Conservation (phyloP, 2,888 invertebrate species). For the Eledona agricola region DNA sequence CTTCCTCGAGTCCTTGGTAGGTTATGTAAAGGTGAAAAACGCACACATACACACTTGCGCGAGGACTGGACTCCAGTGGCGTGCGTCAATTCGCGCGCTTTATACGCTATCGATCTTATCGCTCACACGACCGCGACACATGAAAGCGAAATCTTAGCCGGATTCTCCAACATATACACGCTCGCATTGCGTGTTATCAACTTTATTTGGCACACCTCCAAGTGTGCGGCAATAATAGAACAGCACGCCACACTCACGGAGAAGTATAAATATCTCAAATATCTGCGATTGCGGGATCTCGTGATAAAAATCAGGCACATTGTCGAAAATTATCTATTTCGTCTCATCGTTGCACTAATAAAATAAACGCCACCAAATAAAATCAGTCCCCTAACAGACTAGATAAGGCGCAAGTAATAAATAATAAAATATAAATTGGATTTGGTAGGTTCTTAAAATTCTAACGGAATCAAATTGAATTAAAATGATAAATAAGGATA, state of each 20-base stretch:
- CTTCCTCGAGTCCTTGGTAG: slow-evolving; percentile 5
- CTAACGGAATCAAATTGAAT: too few relatives aligned
- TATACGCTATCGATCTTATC: slow-evolving; percentile 27
- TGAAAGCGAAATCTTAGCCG: slow-evolving; percentile 2
- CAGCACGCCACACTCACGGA: too few relatives aligned
- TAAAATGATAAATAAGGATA: too few relatives aligned
- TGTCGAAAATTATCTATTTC: too few relatives aligned
- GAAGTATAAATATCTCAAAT: too few relatives aligned
- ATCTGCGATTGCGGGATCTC: not conserved
- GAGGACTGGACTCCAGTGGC: slow-evolving; percentile 16
- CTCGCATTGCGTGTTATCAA: slow-evolving; percentile 1
- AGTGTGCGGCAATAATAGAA: not conserved
- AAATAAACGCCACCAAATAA: too few relatives aligned
- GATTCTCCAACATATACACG: not conserved
- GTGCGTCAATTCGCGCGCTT: slow-evolving; percentile 8
- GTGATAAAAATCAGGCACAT: too few relatives aligned
- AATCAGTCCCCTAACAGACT: too few relatives aligned
- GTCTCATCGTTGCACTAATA: too few relatives aligned
- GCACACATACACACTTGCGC: slow-evolving; percentile 20
- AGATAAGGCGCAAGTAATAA: too few relatives aligned
- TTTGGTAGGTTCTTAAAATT: too few relatives aligned
- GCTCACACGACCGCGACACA: slow-evolving; percentile 6
- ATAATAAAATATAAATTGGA: too few relatives aligned
- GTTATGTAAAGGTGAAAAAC: slow-evolving; percentile 30
- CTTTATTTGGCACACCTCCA: not conserved